A percentile compares a stretch with the other conserved stretches of the same genome.
Evolutionary conservation across 2,888 invertebrate species (phyloP).

Genomic region (Icerya purchasi): DNA sequence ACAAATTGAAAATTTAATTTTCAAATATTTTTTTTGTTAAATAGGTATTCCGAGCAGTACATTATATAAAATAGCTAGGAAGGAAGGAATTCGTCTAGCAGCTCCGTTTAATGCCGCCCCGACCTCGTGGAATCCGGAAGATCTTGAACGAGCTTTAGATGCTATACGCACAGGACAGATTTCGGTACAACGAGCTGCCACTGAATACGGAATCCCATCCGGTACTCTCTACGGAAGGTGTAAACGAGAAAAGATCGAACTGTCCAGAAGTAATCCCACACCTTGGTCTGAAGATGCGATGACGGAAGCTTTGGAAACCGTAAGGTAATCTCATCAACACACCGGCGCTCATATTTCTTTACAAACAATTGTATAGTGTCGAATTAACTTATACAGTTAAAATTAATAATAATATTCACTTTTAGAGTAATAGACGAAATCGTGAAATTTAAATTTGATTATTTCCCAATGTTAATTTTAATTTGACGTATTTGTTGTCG

Average conservation of each 20-base stretch:
- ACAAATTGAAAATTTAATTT: too few relatives aligned
- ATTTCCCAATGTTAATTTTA: too few relatives aligned
- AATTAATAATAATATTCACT: too few relatives aligned
- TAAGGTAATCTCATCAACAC: conserved; percentile 34
- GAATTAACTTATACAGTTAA: too few relatives aligned
- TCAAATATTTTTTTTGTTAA: background rate
- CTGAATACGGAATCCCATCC: conserved; percentile 69
- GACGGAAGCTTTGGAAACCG: conserved; percentile 74
- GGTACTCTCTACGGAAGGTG: conserved; percentile 74
- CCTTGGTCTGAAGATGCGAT: conserved; percentile 87
- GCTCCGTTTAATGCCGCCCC: conserved; percentile 81
- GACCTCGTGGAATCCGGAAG: conserved; percentile 66
- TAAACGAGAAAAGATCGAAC: conserved; percentile 70
- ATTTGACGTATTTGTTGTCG: too few relatives aligned
- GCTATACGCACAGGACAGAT: conserved; percentile 55
- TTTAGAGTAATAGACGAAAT: too few relatives aligned
- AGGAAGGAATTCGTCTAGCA: conserved; percentile 69
- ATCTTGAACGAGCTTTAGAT: conserved; percentile 58
- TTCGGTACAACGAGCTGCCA: conserved; percentile 66
- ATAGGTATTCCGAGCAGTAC: conserved; percentile 71
- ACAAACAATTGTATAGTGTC: too few relatives aligned
- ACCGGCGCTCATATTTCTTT: background rate
- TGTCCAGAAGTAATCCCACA: conserved; percentile 71
- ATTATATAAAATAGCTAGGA: conserved; percentile 70
- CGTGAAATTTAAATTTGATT: too few relatives aligned